These are phyloP conservation scores for Drosophila helvetica DNA, from an alignment of 2,888 invertebrate genomes.

Conservation along the genomic window DNA sequence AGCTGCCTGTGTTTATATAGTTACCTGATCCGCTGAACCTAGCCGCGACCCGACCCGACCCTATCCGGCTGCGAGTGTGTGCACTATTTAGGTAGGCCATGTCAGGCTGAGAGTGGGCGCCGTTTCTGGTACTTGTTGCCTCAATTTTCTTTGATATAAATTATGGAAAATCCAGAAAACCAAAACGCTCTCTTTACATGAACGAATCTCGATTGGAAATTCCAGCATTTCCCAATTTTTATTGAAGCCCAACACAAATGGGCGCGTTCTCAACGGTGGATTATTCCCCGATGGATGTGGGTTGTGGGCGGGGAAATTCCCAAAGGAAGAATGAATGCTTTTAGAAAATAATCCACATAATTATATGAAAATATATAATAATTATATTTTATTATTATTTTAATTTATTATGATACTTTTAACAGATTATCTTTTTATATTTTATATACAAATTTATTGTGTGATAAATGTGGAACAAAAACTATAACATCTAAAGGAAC, in stretches of 20 bases:
- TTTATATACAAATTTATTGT: background rate
- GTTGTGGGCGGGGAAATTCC: conserved; percentile 12
- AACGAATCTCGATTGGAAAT: conserved; percentile 65
- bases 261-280: conserved; percentile 39
- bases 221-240: conserved; percentile 57
- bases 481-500: background rate
- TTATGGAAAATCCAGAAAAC: conserved; percentile 69
- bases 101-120: conserved; percentile 13
- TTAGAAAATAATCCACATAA: background rate
- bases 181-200: conserved; percentile 48
- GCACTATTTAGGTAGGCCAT: conserved; percentile 69
- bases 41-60: conserved; percentile 1
- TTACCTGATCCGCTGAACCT: conserved; percentile 23
- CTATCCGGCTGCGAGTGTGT: conserved; percentile 4
- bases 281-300: conserved; percentile 14
- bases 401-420: no score
- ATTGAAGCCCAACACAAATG: conserved; percentile 41
- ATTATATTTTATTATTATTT: no score
- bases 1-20: conserved; percentile 45
- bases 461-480: background rate
- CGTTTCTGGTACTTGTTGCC: conserved; percentile 51
- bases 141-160: conserved; percentile 70
- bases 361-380: no score
- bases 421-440: no score
- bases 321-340: background rate